These are phyloP conservation scores for Ataeniobius toweri DNA, from an alignment of 2,797 vertebrate genomes.

Conservation along the genomic window DNA sequence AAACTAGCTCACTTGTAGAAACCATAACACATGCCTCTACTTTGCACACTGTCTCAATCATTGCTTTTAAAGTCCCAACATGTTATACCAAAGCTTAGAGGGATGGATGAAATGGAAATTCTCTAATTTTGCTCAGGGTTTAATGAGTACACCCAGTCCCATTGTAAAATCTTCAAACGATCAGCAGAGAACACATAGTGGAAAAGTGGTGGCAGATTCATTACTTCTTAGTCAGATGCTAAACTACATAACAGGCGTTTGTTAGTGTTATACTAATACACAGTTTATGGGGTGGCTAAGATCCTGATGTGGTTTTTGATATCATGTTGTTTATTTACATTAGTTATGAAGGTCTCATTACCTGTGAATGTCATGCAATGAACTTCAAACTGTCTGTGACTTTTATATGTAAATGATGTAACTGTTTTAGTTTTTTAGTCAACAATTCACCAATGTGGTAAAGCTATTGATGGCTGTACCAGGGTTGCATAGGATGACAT, in stretches of 20 bases:
- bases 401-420: background rate
- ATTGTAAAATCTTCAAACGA: slow-evolving; percentile 1
- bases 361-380: too few relatives aligned
- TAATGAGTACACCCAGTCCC: background rate
- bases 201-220: background rate
- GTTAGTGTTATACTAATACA: background rate
- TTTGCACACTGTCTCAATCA: background rate
- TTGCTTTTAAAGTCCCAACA: background rate
- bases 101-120: background rate
- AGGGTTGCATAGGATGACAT: background rate
- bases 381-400: background rate
- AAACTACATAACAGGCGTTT: background rate
- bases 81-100: background rate
- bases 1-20: background rate
- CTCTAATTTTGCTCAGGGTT: background rate
- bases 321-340: background rate
- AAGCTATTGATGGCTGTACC: background rate
- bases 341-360: background rate
- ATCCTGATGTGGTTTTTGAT: background rate
- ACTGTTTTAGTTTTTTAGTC: background rate
- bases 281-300: background rate
- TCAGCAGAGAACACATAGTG: background rate
- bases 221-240: background rate
- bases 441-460: background rate
- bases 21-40: background rate